Conservation (phyloP, 2,113 vertebrate genomes). For the Psilopogon haemacephalus region DNA sequence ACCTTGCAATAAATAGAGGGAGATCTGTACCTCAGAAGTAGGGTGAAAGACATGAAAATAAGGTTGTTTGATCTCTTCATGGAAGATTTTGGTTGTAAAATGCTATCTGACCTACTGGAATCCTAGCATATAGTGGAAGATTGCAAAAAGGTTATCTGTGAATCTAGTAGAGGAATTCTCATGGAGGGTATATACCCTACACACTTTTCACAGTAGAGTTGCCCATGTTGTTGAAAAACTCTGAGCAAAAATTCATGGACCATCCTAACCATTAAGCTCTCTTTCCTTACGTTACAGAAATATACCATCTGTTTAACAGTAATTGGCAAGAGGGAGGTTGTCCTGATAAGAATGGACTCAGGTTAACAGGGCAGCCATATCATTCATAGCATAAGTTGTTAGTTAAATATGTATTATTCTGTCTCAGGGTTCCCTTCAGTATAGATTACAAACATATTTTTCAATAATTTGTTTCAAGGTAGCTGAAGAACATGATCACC, state of each 20-base stretch:
- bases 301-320: not conserved
- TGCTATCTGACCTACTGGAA: not conserved
- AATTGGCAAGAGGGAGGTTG: not conserved
- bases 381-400: not conserved
- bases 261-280: not conserved
- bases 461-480: not conserved
- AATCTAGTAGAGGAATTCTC: not conserved
- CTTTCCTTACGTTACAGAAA: not conserved
- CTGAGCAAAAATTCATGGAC: not conserved
- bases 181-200: not conserved
- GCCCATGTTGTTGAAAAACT: not conserved
- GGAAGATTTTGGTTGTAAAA: not conserved
- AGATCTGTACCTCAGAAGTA: not conserved
- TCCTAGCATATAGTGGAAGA: not conserved
- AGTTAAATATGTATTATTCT: not conserved
- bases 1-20: not conserved
- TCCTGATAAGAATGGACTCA: not conserved
- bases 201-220: not conserved
- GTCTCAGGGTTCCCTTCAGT: not conserved
- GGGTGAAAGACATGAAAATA: not conserved
- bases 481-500: not conserved
- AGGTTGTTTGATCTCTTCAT: not conserved
- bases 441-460: not conserved
- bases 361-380: not conserved
- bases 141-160: not conserved